Evolutionary conservation across 2,888 invertebrate genomes (phyloP), one percentile per base, ranked within the genome.

Genomic region (Candidula unifasciata): DNA sequence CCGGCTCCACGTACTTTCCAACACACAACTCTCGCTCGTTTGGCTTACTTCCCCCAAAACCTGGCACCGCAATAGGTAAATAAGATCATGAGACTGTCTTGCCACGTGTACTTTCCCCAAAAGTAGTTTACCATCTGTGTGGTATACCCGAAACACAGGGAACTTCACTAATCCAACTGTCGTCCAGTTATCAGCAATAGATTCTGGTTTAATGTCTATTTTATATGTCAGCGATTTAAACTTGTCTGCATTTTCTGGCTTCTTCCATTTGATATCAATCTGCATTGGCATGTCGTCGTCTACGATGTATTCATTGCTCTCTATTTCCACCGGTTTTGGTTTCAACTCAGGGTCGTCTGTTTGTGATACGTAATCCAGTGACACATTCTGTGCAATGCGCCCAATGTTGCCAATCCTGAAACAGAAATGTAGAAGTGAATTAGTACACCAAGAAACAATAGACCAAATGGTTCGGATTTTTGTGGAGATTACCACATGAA

Each of bases 331-430:
- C 6, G 44, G 16, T 30, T 80, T 68, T 30, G 80, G 80, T 30
- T 27, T 27, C 8, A 79, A 66, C n/a, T 66, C 27, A 10, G 64
- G 5, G 16, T 52, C 52, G 44, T 68, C 80, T 27, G 68, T 27
- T 52, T 52, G 3, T 27, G 44, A 5, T 8, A 68, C 80, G 18
- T 69, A 52, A 24, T 44, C 79, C 21, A 44, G 27, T 24, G 52
- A 33, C 37, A 79, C 0, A 27, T 80, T 68, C 52, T 80, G 80
- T 27, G 68, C 68, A 52, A 80, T 80, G 69, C 5, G n/a, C 30
- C 80, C 80, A 68, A 80, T 69, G 21, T 80, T 68, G 44, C 69
- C 80, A 69, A 80, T 80, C 18, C 80, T 80, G 30, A 66, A 82
- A 60, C 21, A n/a, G 54, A 33, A 54, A 54, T 33, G 35, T 13